Percentiles rank a stretch among this genome's conserved stretches.
phyloP scores from a whole-genome alignment of 2,797 vertebrate genomes.

The Leuciscus waleckii region DNA sequence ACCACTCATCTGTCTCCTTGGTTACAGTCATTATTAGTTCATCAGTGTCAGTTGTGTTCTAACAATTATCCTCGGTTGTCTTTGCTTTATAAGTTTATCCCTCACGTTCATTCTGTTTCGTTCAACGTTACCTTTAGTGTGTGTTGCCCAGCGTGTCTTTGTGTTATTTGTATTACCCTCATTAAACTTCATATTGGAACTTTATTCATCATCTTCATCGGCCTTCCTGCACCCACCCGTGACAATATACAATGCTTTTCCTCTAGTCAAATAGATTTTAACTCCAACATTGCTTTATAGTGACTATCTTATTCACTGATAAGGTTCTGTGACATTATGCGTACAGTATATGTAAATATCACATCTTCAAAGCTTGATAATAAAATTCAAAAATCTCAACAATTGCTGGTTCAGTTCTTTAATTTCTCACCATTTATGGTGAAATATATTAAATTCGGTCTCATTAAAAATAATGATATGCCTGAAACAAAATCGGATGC shows the following conservation, averaged over 20 bases:
- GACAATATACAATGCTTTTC: constrained; percentile 3
- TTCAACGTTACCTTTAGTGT: too few relatives aligned
- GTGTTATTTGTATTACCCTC: too few relatives aligned
- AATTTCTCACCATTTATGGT: not conserved
- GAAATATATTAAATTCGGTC: not conserved
- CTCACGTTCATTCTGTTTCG: too few relatives aligned
- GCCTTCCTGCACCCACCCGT: too few relatives aligned
- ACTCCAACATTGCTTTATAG: constrained; percentile 47
- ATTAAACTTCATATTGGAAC: too few relatives aligned
- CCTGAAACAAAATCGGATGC: not conserved
- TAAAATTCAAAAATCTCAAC: not conserved
- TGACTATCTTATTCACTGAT: not conserved
- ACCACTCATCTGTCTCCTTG: too few relatives aligned
- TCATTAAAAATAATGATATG: not conserved
- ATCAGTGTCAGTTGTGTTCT: too few relatives aligned
- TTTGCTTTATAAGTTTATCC: too few relatives aligned
- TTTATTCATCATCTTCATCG: too few relatives aligned
- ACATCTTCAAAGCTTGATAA: not conserved
- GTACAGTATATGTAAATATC: not conserved
- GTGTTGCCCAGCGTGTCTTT: too few relatives aligned
- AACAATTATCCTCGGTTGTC: too few relatives aligned
- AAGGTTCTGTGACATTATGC: not conserved
- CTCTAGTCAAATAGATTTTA: constrained; percentile 16
- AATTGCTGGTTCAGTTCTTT: not conserved
- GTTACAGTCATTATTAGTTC: too few relatives aligned